Evolutionary conservation across 92 coral and sea anemone genomes (phyloP).

Genomic region (Nematostella vectensis): DNA sequence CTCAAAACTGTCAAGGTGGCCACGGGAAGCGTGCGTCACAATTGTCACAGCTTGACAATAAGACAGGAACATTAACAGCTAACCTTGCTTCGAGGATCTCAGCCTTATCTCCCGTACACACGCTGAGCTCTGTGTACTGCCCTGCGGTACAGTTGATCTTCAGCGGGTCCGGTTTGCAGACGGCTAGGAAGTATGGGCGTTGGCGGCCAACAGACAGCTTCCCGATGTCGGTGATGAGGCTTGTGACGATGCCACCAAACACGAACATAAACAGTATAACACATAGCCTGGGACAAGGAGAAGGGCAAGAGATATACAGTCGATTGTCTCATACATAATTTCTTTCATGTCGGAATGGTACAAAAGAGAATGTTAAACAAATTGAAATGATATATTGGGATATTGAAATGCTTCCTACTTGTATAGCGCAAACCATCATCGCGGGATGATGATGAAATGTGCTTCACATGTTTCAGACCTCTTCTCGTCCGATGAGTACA

Average conservation of each 20-base stretch:
- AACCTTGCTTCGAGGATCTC: slow-evolving; percentile 77
- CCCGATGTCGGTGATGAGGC: slow-evolving; percentile 83
- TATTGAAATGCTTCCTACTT: no score
- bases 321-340: neutral
- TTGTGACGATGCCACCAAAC: slow-evolving; percentile 76
- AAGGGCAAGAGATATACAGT: no score
- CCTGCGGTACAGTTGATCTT: slow-evolving; percentile 62
- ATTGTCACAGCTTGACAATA: no score
- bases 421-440: no score
- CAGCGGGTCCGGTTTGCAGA: slow-evolving; percentile 77
- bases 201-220: slow-evolving; percentile 81
- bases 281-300: slow-evolving; percentile 25
- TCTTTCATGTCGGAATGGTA: neutral
- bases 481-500: no score
- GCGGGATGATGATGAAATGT: no score
- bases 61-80: no score
- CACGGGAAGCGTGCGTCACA: no score
- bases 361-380: neutral
- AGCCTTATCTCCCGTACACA: slow-evolving; percentile 76
- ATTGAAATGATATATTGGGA: no score
- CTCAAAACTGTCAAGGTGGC: no score
- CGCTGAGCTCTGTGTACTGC: slow-evolving; percentile 46
- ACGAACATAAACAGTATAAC: slow-evolving; percentile 57
- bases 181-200: slow-evolving; percentile 83
- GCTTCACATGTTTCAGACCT: no score